A percentile compares a stretch with the other conserved stretches of the same genome.
Evolutionary conservation across 2,797 vertebrate genomes (phyloP).

Genomic region (Falco berigora): DNA sequence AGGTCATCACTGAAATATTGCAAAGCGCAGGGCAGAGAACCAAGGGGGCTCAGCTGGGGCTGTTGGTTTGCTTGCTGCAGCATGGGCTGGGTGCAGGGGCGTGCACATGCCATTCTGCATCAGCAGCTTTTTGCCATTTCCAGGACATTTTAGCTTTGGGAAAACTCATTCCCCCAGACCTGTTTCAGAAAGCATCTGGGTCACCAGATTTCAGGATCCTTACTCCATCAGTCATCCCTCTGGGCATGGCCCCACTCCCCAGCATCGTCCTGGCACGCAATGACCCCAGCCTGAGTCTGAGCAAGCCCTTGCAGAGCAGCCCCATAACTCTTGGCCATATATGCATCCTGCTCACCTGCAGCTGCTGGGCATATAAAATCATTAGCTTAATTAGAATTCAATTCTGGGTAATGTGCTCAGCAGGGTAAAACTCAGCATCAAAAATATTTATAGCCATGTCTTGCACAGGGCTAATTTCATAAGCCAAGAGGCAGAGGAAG

Average conservation of each 20-base stretch:
- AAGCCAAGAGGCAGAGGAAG: neutral
- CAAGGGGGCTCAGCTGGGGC: neutral
- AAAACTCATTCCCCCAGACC: neutral
- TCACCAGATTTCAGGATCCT: neutral
- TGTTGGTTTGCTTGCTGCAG: fast-evolving
- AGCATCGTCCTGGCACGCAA: fast-evolving
- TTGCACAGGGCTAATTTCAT: neutral
- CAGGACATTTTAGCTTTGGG: neutral
- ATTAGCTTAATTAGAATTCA: neutral
- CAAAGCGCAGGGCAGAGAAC: neutral
- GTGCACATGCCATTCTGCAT: fast-evolving
- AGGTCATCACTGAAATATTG: fast-evolving
- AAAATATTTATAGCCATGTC: neutral
- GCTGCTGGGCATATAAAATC: fast-evolving
- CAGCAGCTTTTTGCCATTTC: neutral
- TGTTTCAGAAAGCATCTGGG: neutral
- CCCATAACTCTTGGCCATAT: fast-evolving
- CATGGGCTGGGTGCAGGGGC: neutral
- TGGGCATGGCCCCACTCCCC: fast-evolving
- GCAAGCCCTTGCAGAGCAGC: neutral
- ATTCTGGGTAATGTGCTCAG: neutral
- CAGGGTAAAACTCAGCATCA: neutral
- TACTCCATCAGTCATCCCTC: fast-evolving
- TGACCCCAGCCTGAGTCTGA: fast-evolving
- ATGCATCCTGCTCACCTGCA: neutral